Base-by-base conservation (phyloP, 2,797 vertebrate genomes). In the Tinamus major region DNA sequence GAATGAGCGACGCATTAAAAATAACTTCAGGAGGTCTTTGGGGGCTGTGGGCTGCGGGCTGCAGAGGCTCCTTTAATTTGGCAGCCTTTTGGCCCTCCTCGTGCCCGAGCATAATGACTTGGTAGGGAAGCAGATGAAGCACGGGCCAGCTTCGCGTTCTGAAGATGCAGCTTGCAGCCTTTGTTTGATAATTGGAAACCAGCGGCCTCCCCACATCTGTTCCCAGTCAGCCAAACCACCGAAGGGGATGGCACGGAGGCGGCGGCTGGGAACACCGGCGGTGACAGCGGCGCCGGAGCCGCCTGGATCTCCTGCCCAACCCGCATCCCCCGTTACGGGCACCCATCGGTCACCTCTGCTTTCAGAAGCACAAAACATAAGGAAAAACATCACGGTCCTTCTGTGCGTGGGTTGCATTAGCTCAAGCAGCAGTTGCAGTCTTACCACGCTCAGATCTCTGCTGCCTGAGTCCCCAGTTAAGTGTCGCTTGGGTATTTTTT, bases 131-230 rank as follows among this genome's bases (percentile, higher is more conserved):
- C 46, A 91, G 93, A 91, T 86, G 62, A 92, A 89, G 35, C 0
- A 8, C 71, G 31, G 93, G 92, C 93, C 92, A 92, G 78, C 89
- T 92, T 79, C 92, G 95, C 49, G 23, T 86, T 89, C 86, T 77
- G 65, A 78, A 84, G 92, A 90, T 51, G 85, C 84, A 90, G 61
- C 85, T 94, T 85, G 81, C 93, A 90, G 80, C 91, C 80, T 95
- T 96, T 92, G 91, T 94, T 94, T 69, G 83, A 80, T 94, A 92
- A 92, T 95, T 93, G 95, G n/a, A 95, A 96, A 82, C 9, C 53
- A 95, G 93, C 56, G 78, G 80, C 82, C 86, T 87, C 3, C 0
- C 62, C 75, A 44, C 91, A 95, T 95, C 88, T 96, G 94, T 51
- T 95, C 92, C 41, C 92, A 65, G 85, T 95, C 87, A 58, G 2